Base-by-base conservation (phyloP, 2,888 invertebrate genomes). In the Perizoma flavofasciatum region DNA sequence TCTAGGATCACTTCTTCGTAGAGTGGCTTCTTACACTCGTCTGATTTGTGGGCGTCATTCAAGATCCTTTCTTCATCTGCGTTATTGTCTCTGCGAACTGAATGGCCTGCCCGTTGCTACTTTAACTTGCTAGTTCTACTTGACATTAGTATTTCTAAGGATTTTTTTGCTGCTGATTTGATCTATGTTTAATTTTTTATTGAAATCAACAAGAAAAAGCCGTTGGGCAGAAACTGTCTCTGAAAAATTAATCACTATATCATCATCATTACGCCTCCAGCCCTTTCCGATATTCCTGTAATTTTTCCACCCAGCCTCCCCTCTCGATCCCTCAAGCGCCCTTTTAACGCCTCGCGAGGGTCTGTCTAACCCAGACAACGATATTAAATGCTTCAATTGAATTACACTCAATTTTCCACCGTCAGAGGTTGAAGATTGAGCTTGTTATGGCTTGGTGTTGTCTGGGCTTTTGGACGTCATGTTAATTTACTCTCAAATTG, bases 311-410 rank as follows among this genome's bases (percentile, higher is more conserved):
- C 81, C 74, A 73, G 78, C 77, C 78, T 79, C 80, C 81, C 83
- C 83, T 79, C 74, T 65, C 59, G 53, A 62, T 52, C 74, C 77
- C 79, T 81, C 82, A 75, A 76, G 74, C 79, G 76, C 81, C 86
- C 86, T 85, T 83, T 85, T 86, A 82, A 82, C 87, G 83, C 87
- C 80, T 83, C 75, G 72, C 67, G 75, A 77, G 85, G 83, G 82
- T 73, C 70, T 53, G 77, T 47, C 77, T 68, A 22, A 22, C 22
- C 22, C 74, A 68, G 65, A 70, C 72, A 68, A 70, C 75, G 71
- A 85, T 85, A 89, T 89, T 88, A 83, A 88, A 88, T 75, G 81
- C 68, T 73, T 67, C 78, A 82, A 85, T 86, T 81, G 73, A 83
- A 84, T 86, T 81, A 81, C 74, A 79, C 71, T 74, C 71, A 71